Evolutionary conservation across 2,113 vertebrate species (phyloP), one percentile per base, ranked within the genome.

Genomic region (Tetrao urogallus): DNA sequence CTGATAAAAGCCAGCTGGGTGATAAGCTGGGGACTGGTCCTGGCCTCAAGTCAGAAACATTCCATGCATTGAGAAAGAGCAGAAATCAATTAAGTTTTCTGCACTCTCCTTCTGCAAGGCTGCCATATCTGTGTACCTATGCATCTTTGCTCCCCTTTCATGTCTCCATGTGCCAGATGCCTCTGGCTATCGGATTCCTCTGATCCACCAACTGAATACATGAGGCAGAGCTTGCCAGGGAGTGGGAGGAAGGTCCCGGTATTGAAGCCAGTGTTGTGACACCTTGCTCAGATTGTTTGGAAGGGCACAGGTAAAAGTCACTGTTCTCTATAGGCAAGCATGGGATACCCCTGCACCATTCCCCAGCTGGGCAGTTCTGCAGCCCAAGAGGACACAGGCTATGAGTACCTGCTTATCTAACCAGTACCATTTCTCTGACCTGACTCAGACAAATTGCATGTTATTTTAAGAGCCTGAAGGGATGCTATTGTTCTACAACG

Each of bases 341-440:
- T 24, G 32, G 13, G 2, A 8, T 45, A 21, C 19, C 3, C 22
- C 57, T 25, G 19, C n/a, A 34, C 20, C 0, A 0, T 17, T 67
- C 58, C 34, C 32, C 30, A 45, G 10, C 10, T 16, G 70, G 32
- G n/a, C 5, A 54, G 9, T 43, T 45, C 25, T 28, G 18, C 65
- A 76, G 28, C 60, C 61, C 24, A 8, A 15, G 50, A 66, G 36
- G 32, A 16, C 16, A 72, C 5, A 4, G 5, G 10, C 36, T 21
- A 34, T 32, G 5, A 57, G 24, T 27, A 21, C 13, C n/a, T 45
- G 28, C 11, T 71, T 66, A 76, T 61, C 69, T 66, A 30, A 19
- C 34, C 43, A 38, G 25, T 71, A 30, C 4, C 58, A 14, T 22
- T 43, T 72, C 32, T 76, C 69, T 67, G 21, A 25, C 48, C 34